Percentiles rank a stretch among this genome's conserved stretches.
These are phyloP conservation scores for Drosophila meridiana DNA, from an alignment of 2,888 invertebrate species.

Conservation along the genomic window DNA sequence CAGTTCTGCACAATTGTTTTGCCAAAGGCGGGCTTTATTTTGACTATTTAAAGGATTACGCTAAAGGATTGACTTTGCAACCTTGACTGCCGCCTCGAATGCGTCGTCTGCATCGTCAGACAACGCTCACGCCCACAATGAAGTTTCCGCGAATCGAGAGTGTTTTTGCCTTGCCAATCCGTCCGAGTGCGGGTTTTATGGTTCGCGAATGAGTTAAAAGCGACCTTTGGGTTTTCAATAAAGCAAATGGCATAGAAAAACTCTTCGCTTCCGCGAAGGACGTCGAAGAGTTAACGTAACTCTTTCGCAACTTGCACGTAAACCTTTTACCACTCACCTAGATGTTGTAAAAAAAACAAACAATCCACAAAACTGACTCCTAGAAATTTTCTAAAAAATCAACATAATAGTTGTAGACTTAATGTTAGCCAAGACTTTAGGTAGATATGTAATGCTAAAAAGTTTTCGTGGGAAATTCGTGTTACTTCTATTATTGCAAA, in stretches of 20 bases:
- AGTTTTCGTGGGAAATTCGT: constrained; percentile 25
- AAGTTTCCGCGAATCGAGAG: constrained; percentile 64
- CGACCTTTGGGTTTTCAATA: constrained; percentile 61
- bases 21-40: constrained; percentile 84
- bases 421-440: constrained; percentile 49
- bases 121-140: constrained; percentile 62
- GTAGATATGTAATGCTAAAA: constrained; percentile 3
- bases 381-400: constrained; percentile 23
- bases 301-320: constrained; percentile 80
- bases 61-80: constrained; percentile 84
- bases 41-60: constrained; percentile 85
- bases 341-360: constrained; percentile 47
- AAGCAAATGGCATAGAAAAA: constrained; percentile 49
- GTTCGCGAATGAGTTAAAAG: constrained; percentile 73
- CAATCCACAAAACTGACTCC: constrained; percentile 23
- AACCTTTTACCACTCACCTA: constrained; percentile 55
- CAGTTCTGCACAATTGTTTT: constrained; percentile 68
- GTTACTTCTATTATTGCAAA: neutral
- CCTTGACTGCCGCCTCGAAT: constrained; percentile 71
- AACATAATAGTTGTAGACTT: constrained; percentile 9
- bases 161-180: constrained; percentile 27
- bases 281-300: constrained; percentile 79
- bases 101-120: constrained; percentile 36
- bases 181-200: constrained; percentile 54
- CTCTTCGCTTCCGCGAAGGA: constrained; percentile 61